Percentiles rank a stretch among this genome's conserved stretches.
Evolutionary conservation across 2,888 invertebrate species (phyloP).

Genomic region (Papilio demoleus): DNA sequence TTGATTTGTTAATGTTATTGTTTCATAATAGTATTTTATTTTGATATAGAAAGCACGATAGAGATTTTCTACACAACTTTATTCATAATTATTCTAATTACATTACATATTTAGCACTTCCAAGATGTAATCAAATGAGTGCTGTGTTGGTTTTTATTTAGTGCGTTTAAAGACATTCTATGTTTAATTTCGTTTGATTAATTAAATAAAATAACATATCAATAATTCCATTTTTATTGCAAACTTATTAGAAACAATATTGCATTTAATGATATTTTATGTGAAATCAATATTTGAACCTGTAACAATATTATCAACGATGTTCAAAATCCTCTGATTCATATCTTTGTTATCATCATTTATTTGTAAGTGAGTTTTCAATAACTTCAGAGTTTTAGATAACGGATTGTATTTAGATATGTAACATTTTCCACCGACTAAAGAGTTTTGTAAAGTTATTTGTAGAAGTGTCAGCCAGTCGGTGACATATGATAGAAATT

Average conservation of each 20-base stretch:
- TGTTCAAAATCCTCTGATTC: constrained; percentile 54
- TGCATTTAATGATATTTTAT: not conserved
- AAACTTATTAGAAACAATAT: not conserved
- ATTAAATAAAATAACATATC: too few species aligned
- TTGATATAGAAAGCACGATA: not conserved
- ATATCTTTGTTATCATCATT: constrained; percentile 57
- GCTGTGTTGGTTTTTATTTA: too few species aligned
- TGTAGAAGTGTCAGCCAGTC: constrained; percentile 70
- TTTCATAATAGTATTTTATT: not conserved
- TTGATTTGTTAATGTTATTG: constrained; percentile 9
- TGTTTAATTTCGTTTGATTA: too few species aligned
- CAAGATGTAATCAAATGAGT: too few species aligned
- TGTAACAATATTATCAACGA: constrained; percentile 62
- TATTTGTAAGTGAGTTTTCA: constrained; percentile 60
- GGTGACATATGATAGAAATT: constrained; percentile 67
- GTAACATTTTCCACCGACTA: constrained; percentile 54
- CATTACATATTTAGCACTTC: too few species aligned
- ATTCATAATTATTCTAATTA: too few species aligned
- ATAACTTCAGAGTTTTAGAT: constrained; percentile 60
- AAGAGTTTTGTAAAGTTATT: constrained; percentile 63
- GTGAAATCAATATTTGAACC: constrained; percentile 41
- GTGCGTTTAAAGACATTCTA: too few species aligned
- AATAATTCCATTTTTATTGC: too few species aligned
- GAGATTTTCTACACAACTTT: not conserved
- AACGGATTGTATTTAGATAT: constrained; percentile 65